A percentile compares a stretch with the other conserved stretches of the same genome.
phyloP scores from a whole-genome alignment of 2,797 vertebrate species.

The Synaphobranchus kaupii region DNA sequence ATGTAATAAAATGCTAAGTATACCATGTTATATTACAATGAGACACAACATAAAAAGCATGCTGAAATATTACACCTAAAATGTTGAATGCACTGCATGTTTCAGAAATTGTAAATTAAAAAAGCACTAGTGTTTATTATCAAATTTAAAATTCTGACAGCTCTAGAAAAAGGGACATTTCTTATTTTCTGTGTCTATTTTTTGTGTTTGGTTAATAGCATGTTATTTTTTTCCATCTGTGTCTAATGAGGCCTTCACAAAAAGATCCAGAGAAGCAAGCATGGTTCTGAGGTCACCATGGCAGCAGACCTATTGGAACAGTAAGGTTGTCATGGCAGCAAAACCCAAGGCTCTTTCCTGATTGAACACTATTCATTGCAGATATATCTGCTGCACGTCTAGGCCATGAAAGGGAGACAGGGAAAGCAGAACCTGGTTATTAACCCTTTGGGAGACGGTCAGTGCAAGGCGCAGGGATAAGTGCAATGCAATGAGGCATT shows the following conservation, averaged over 20 bases:
- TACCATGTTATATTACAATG: not conserved
- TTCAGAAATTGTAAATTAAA: not conserved
- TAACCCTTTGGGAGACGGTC: constrained; percentile 53
- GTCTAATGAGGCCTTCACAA: constrained; percentile 51
- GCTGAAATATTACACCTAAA: not conserved
- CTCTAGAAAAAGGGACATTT: constrained; percentile 18
- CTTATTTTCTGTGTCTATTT: constrained; percentile 34
- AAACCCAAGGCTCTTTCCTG: constrained; percentile 64
- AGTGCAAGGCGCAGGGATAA: constrained; percentile 37
- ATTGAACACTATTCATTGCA: constrained; percentile 61
- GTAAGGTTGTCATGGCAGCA: constrained; percentile 74
- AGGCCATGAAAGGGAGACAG: constrained; percentile 49
- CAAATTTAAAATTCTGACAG: constrained; percentile 32
- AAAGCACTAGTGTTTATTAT: constrained; percentile 18
- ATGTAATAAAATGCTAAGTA: not conserved
- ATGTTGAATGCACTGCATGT: not conserved
- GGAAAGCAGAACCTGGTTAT: constrained; percentile 49
- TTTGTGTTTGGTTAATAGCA: constrained; percentile 38
- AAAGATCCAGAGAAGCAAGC: constrained; percentile 45
- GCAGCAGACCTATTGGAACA: constrained; percentile 60
- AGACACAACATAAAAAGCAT: not conserved
- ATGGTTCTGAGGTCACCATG: constrained; percentile 59
- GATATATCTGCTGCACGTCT: constrained; percentile 48
- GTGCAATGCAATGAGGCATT: not conserved
- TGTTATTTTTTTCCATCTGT: constrained; percentile 35